phyloP scores from a whole-genome alignment of 2,888 invertebrate species.

The Rhimphoctona megacephalus region DNA sequence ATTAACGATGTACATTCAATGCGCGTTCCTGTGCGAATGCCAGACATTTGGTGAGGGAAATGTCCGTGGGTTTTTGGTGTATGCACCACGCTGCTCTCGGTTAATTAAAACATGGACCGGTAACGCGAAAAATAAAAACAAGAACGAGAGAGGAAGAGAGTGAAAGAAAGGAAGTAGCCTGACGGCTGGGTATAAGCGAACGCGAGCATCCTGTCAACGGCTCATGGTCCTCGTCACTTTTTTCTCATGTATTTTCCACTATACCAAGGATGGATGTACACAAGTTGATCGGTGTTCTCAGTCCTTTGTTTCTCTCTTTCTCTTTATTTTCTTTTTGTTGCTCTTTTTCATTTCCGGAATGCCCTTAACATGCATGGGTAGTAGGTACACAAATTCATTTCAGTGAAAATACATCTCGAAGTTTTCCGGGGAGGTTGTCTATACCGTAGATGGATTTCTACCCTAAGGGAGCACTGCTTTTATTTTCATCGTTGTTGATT shows the following conservation, averaged over 20 bases:
- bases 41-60: slow-evolving; percentile 37
- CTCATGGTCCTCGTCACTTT: slow-evolving; percentile 64
- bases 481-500: slow-evolving; percentile 20
- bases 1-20: slow-evolving; percentile 60
- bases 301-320: slow-evolving; percentile 22
- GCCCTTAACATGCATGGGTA: slow-evolving; percentile 3
- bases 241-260: slow-evolving; percentile 50
- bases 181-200: slow-evolving; percentile 54
- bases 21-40: slow-evolving; percentile 48
- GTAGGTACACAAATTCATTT: slow-evolving; percentile 51
- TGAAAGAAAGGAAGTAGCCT: slow-evolving; percentile 51
- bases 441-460: neutral
- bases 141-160: slow-evolving; percentile 21
- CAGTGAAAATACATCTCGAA: slow-evolving; percentile 41
- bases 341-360: slow-evolving; percentile 47
- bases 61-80: slow-evolving; percentile 49
- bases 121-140: slow-evolving; percentile 47
- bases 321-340: slow-evolving; percentile 19
- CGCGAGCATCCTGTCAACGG: slow-evolving; percentile 66
- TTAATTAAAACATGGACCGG: slow-evolving; percentile 68
- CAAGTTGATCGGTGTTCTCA: slow-evolving; percentile 62
- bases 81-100: slow-evolving; percentile 45
- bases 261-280: slow-evolving; percentile 29
- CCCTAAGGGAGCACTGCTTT: slow-evolving; percentile 36
- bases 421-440: slow-evolving; percentile 9